Conservation (phyloP, 2,113 vertebrate species). For the Mormyrus iriodes region DNA sequence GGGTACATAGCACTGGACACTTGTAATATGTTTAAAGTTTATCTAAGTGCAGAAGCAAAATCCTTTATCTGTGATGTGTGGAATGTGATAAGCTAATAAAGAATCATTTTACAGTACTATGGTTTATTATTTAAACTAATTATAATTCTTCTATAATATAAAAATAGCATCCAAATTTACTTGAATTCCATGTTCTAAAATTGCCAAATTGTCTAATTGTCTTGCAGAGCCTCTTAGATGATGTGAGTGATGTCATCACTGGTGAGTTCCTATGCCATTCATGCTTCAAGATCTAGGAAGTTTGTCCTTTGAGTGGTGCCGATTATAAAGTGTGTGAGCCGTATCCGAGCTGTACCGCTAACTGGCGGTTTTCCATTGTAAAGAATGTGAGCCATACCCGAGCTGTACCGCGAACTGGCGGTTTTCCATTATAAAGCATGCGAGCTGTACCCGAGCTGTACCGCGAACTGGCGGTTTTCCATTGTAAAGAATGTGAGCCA, state of each 20-base stretch:
- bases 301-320: background rate
- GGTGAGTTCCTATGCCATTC: slow-evolving; percentile 20
- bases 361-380: background rate
- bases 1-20: too few species aligned
- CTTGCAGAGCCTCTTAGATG: background rate
- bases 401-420: too few species aligned
- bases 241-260: background rate
- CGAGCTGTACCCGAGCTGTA: too few species aligned
- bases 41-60: background rate
- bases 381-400: too few species aligned
- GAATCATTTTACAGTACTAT: background rate
- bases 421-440: too few species aligned
- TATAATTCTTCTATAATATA: background rate
- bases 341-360: background rate
- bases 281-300: background rate
- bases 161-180: background rate
- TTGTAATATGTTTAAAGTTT: background rate
- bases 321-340: too few species aligned
- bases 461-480: too few species aligned
- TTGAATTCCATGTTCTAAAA: background rate
- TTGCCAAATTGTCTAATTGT: background rate
- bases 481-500: too few species aligned
- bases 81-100: background rate
- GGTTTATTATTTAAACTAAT: too few species aligned
- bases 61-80: background rate